A percentile compares a stretch with the other conserved stretches of the same genome.
phyloP scores from a whole-genome alignment of 1,140 invertebrate species.

The Drosophila sturtevanti region DNA sequence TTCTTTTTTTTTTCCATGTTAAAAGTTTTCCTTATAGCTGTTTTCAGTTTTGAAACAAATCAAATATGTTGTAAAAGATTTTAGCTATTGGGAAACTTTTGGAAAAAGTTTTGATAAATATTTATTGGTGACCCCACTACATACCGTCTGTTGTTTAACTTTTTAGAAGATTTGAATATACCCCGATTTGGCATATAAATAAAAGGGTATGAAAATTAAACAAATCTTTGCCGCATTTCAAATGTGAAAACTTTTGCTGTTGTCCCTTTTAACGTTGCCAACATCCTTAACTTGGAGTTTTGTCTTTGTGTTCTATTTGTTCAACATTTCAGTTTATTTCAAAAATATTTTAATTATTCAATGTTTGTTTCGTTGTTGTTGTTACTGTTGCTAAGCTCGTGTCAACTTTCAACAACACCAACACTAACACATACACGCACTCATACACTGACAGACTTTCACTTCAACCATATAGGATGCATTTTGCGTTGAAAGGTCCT shows the following conservation, averaged over 20 bases:
- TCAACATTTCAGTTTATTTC: conserved; percentile 57
- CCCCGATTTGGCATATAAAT: background rate
- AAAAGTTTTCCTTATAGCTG: too few species aligned
- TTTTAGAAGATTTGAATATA: background rate
- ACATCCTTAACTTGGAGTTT: conserved; percentile 33
- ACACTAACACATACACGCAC: background rate
- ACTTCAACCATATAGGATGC: conserved; percentile 20
- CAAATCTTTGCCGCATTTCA: conserved; percentile 70
- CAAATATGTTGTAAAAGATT: too few species aligned
- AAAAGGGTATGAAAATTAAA: conserved; percentile 45
- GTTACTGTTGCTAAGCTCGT: conserved; percentile 45
- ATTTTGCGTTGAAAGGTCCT: conserved; percentile 23
- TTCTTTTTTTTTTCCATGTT: too few species aligned
- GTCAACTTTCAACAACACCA: conserved; percentile 23
- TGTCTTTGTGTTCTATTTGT: conserved; percentile 22
- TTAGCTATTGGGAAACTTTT: too few species aligned
- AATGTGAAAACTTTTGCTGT: conserved; percentile 67
- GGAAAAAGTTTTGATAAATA: too few species aligned
- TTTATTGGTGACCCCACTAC: too few species aligned
- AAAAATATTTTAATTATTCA: conserved; percentile 60
- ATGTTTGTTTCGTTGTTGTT: conserved; percentile 19
- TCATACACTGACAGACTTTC: background rate
- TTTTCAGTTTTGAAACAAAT: too few species aligned
- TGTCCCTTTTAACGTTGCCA: conserved; percentile 4
- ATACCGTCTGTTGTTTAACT: too few species aligned